Evolutionary conservation across 2,113 vertebrate genomes (phyloP).

Genomic region (Desmodus rotundus): DNA sequence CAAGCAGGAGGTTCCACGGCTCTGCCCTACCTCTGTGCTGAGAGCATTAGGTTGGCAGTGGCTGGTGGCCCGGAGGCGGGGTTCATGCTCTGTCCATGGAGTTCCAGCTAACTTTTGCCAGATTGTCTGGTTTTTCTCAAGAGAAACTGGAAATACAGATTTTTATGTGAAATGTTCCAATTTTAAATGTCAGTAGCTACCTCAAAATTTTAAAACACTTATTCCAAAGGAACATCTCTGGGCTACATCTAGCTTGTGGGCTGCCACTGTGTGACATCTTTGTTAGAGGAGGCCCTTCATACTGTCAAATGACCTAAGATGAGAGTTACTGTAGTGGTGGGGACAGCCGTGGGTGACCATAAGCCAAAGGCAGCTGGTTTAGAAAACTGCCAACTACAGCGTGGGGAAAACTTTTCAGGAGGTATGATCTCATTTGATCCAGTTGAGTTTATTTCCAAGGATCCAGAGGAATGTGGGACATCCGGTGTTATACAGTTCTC

Average conservation of each 20-base stretch:
- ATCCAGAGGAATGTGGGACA: background rate
- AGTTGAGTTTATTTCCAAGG: background rate
- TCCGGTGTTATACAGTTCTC: background rate
- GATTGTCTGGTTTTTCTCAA: background rate
- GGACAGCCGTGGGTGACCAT: background rate
- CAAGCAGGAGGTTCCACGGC: background rate
- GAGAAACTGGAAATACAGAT: background rate
- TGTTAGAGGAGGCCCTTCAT: background rate
- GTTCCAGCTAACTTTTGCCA: background rate
- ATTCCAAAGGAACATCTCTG: background rate
- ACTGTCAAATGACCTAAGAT: background rate
- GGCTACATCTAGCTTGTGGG: background rate
- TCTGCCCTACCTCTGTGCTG: background rate
- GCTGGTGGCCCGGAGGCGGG: background rate
- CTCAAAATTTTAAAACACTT: background rate
- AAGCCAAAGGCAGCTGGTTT: background rate
- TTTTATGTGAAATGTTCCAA: background rate
- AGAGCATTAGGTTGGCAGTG: background rate
- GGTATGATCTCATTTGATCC: background rate
- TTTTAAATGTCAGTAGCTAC: background rate
- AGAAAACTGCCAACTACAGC: background rate
- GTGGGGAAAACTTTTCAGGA: background rate
- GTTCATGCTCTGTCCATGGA: background rate
- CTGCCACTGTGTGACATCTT: background rate
- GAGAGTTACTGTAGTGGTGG: background rate